These are phyloP conservation scores for Craterocephalus amniculus DNA, from an alignment of 2,797 vertebrate genomes.

Conservation along the genomic window DNA sequence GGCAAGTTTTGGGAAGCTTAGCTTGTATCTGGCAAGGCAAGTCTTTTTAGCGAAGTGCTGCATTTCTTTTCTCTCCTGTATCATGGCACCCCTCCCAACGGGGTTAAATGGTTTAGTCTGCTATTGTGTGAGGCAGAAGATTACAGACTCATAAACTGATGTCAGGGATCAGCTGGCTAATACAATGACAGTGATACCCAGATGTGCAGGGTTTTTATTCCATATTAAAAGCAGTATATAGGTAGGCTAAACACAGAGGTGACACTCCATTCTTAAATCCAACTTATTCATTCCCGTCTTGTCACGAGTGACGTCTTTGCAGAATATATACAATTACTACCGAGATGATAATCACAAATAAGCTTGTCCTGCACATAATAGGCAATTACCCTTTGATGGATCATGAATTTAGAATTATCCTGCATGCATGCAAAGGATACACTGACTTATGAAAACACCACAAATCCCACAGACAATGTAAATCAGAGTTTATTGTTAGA, in stretches of 20 bases:
- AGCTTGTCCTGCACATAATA: constrained; percentile 64
- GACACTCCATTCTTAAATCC: constrained; percentile 57
- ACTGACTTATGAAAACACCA: constrained; percentile 50
- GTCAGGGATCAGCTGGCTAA: constrained; percentile 82
- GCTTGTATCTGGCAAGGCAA: constrained; percentile 69
- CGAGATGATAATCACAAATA: constrained; percentile 68
- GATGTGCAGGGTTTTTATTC: constrained; percentile 72
- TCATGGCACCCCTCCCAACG: constrained; percentile 65
- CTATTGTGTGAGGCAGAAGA: constrained; percentile 80
- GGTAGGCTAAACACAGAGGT: constrained; percentile 58
- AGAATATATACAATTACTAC: constrained; percentile 51
- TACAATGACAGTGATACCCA: constrained; percentile 79
- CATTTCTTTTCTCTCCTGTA: constrained; percentile 68
- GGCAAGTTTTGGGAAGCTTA: constrained; percentile 76
- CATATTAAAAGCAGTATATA: constrained; percentile 64
- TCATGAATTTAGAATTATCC: constrained; percentile 47
- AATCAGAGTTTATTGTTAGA: constrained; percentile 71
- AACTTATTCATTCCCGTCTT: constrained; percentile 56
- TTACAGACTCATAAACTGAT: constrained; percentile 84
- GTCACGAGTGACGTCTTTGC: constrained; percentile 55
- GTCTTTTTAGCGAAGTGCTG: constrained; percentile 42
- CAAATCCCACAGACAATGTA: constrained; percentile 56
- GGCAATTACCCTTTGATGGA: constrained; percentile 66
- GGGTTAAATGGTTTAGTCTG: constrained; percentile 80
- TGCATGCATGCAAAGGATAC: constrained; percentile 33